These are phyloP conservation scores for Strix uralensis DNA, from an alignment of 2,113 vertebrate genomes.

Conservation along the genomic window DNA sequence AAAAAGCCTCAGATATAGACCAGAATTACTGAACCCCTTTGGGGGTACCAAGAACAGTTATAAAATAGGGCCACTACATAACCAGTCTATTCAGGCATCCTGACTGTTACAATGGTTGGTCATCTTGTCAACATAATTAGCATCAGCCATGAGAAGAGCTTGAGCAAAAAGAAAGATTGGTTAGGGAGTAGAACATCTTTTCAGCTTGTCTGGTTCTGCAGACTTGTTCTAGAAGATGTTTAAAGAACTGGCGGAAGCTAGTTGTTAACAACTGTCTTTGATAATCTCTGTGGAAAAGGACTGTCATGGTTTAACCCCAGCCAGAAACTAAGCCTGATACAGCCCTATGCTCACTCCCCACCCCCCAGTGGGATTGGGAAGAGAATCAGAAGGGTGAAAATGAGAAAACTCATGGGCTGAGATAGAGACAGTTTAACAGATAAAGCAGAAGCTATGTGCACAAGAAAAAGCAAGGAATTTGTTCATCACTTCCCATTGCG, in stretches of 20 bases:
- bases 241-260: neutral
- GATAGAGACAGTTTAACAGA: too few species aligned
- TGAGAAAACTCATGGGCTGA: too few species aligned
- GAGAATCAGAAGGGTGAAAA: too few species aligned
- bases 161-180: neutral
- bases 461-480: too few species aligned
- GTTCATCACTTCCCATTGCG: too few species aligned
- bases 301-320: neutral
- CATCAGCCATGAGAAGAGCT: neutral
- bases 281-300: neutral
- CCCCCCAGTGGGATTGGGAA: too few species aligned
- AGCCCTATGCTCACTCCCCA: too few species aligned
- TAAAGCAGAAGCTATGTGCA: too few species aligned
- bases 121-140: neutral
- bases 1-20: neutral
- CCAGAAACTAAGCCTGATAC: too few species aligned
- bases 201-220: neutral
- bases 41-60: neutral
- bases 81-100: neutral
- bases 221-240: neutral
- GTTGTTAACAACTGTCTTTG: neutral
- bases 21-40: neutral
- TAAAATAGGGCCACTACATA: neutral
- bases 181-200: neutral
- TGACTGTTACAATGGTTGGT: neutral